phyloP scores from a whole-genome alignment of 2,113 vertebrate genomes.

The Bambusicola thoracicus region DNA sequence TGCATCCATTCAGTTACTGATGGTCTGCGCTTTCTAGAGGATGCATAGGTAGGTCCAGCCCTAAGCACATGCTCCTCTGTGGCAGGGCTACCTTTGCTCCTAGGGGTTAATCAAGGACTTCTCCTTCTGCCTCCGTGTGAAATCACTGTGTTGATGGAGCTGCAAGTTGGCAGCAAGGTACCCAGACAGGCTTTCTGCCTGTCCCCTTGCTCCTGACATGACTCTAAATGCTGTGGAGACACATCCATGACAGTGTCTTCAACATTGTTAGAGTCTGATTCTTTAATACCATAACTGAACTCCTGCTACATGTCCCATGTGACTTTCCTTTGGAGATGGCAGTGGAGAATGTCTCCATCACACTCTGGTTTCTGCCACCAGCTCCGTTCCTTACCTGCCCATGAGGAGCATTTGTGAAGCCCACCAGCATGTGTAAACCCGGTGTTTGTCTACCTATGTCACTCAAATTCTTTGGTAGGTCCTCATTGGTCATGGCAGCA shows the following conservation, averaged over 20 bases:
- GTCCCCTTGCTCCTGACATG: neutral
- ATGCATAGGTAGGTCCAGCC: neutral
- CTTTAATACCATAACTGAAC: neutral
- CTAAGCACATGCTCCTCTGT: neutral
- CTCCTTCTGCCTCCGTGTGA: too few species aligned
- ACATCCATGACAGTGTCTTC: neutral
- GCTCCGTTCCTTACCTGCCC: neutral
- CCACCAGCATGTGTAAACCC: neutral
- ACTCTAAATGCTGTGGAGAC: neutral
- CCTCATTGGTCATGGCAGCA: neutral
- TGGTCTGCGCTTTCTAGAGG: neutral
- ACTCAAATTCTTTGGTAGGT: neutral
- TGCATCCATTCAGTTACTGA: neutral
- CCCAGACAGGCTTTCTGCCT: neutral
- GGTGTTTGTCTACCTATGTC: neutral
- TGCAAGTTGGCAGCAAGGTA: neutral
- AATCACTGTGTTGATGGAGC: neutral
- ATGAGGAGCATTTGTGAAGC: neutral
- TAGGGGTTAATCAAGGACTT: neutral
- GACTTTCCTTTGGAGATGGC: neutral
- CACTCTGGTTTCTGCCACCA: neutral
- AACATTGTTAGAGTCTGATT: neutral
- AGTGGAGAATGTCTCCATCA: neutral
- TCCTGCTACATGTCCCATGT: neutral
- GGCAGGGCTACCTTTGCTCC: neutral